Conservation (phyloP, 2,113 vertebrate species). For the Halcyon malimbica region DNA sequence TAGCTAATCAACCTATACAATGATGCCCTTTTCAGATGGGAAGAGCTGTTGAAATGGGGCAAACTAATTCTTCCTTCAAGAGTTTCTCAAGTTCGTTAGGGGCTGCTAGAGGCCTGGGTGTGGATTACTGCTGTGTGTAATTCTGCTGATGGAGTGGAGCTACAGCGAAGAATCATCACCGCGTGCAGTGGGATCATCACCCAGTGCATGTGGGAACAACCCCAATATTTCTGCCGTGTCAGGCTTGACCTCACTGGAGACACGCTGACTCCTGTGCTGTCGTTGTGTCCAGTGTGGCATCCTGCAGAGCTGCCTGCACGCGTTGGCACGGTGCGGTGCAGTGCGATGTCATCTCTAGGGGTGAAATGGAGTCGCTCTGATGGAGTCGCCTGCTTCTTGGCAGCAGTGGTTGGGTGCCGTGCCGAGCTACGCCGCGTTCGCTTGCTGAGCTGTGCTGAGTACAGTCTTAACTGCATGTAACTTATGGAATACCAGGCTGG, state of each 20-base stretch:
- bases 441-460: background rate
- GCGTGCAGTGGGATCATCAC: fast-evolving
- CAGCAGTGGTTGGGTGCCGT: background rate
- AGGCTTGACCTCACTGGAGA: fast-evolving
- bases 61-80: background rate
- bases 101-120: background rate
- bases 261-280: background rate
- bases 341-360: fast-evolving
- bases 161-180: background rate
- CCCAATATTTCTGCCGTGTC: background rate
- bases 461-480: too few species aligned
- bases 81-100: background rate
- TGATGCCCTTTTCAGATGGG: background rate
- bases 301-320: background rate
- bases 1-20: background rate
- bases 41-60: background rate
- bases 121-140: background rate
- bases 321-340: fast-evolving
- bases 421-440: fast-evolving
- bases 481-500: background rate
- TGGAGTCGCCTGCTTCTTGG: background rate
- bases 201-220: background rate
- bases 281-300: background rate
- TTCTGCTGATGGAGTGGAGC: background rate
- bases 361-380: background rate